These are phyloP conservation scores for Drosophila affinis DNA, from an alignment of 2,888 invertebrate species.

Conservation along the genomic window DNA sequence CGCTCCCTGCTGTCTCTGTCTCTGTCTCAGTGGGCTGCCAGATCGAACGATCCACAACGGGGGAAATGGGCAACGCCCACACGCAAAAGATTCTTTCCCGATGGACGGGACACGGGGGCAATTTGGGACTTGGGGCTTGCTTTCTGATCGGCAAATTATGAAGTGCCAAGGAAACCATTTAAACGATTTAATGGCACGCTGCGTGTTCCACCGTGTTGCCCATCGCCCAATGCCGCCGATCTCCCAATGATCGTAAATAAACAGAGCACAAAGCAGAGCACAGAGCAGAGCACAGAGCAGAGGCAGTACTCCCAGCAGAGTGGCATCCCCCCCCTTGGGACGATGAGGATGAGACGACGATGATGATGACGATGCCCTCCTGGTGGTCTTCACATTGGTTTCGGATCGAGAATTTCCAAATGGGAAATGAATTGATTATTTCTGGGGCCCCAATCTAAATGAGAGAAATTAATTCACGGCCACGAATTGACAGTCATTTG, in stretches of 20 bases:
- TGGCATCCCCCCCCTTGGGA: neutral
- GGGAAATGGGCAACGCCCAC: slow-evolving; percentile 74
- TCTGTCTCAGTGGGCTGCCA: slow-evolving; percentile 21
- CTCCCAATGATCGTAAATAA: slow-evolving; percentile 71
- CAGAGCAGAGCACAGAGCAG: slow-evolving; percentile 57
- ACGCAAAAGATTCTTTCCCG: slow-evolving; percentile 54
- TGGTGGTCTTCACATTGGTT: slow-evolving; percentile 40
- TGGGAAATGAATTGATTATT: slow-evolving; percentile 35
- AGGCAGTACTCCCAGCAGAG: neutral
- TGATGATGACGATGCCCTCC: slow-evolving; percentile 28
- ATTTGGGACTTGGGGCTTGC: slow-evolving; percentile 67
- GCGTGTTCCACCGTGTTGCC: slow-evolving; percentile 41
- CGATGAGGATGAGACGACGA: slow-evolving; percentile 13
- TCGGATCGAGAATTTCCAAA: slow-evolving; percentile 19
- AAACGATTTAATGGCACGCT: slow-evolving; percentile 76
- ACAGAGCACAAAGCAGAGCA: slow-evolving; percentile 49
- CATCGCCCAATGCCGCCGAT: slow-evolving; percentile 28
- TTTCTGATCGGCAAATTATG: slow-evolving; percentile 78
- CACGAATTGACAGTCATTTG: slow-evolving; percentile 10
- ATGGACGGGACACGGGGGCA: slow-evolving; percentile 35
- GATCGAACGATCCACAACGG: slow-evolving; percentile 54
- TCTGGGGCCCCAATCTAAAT: slow-evolving; percentile 2
- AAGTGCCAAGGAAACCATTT: slow-evolving; percentile 79
- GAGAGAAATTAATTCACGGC: slow-evolving; percentile 31
- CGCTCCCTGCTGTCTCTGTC: slow-evolving; percentile 38